Evolutionary conservation across 1,140 invertebrate genomes (phyloP), one percentile per base, ranked within the genome.

Genomic region (Temnothorax nylanderi): DNA sequence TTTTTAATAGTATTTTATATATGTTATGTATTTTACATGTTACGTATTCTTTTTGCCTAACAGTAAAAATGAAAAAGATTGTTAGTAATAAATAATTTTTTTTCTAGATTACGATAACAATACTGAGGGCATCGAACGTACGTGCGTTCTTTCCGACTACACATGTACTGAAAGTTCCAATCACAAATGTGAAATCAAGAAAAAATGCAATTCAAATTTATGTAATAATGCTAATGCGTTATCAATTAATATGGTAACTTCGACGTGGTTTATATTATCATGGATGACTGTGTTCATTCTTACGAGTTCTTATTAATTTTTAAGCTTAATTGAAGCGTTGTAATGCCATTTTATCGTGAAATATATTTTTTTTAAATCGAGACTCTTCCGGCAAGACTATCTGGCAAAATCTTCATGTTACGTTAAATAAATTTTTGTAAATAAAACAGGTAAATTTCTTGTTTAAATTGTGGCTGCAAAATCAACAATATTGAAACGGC

Each of bases 171-270:
- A 49, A 3, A 8, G 11, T 34, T 3, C 21, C 5, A 1, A 26
- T 44, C 4, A 47, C 7, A 47, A 16, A 7, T 74, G 71, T 74
- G 6, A 6, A n/a, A 60, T 77, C 0, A 1, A 18, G 3, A 41
- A 16, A 26, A 18, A n/a, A 18, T 44, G 71, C 11, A 4, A 56
- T 56, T 21, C 34, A 56, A 3, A 74, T 41, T 0, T 16, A 0
- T 75, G 34, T 37, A 75, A 75, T 58, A 72, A 47, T 60, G 67
- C 65, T 58, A 82, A 58, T 47, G 13, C 6, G 3, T 6, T 82
- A 26, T 60, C 51, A 58, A 21, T 47, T 72, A 72, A 47, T 32
- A 21, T 47, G 18, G 11, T 47, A 47, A 47, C 65, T 26, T 47
- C 72, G 5, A 26, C 11, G 47, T 72, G 67, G 37, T 21, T 82